Conservation (phyloP, 2,888 invertebrate genomes). For the Mesorhabditis spiculigera region DNA sequence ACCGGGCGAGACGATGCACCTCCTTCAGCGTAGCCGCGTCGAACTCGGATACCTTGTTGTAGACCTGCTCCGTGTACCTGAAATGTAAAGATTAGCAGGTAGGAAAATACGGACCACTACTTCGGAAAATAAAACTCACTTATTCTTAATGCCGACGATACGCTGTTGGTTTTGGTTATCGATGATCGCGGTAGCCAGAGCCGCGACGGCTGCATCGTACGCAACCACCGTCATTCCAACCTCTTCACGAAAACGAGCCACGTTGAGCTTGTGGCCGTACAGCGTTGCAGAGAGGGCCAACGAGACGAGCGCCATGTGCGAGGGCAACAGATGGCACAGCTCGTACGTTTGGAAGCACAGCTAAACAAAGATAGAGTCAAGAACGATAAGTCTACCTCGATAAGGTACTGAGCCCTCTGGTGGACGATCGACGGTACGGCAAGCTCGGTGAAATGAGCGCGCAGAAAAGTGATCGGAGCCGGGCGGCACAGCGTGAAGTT, state of each 20-base stretch:
- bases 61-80: too few species aligned
- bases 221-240: not conserved
- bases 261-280: conserved; percentile 2
- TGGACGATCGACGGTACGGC: not conserved
- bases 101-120: too few species aligned
- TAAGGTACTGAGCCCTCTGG: not conserved
- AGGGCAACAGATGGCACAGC: not conserved
- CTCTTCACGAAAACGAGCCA: not conserved
- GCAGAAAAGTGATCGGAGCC: not conserved
- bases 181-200: not conserved
- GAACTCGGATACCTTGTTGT: too few species aligned
- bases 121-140: not conserved
- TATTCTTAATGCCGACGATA: not conserved
- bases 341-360: not conserved
- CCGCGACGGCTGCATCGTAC: not conserved
- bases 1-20: too few species aligned
- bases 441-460: not conserved
- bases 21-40: too few species aligned
- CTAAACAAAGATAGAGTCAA: not conserved
- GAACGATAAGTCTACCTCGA: not conserved
- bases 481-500: not conserved
- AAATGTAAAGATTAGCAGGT: too few species aligned
- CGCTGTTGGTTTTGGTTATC: not conserved
- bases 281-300: not conserved
- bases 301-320: not conserved